Conservation (phyloP, 2,888 invertebrate species). For the Drosophila yooni region DNA sequence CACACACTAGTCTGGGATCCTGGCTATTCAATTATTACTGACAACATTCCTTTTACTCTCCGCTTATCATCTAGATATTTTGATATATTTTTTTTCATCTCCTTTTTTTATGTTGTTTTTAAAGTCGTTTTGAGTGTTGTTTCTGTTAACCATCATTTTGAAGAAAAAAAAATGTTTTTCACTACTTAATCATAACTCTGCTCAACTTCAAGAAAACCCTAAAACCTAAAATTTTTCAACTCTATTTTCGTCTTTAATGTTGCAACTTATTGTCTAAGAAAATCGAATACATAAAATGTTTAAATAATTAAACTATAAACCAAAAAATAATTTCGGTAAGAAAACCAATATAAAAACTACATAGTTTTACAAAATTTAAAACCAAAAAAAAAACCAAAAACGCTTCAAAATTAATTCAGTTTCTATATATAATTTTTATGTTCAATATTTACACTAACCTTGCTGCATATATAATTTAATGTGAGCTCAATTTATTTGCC, state of each 20-base stretch:
- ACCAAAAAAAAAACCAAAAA: conserved; percentile 12
- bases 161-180: conserved; percentile 17
- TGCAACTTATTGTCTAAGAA: conserved; percentile 84
- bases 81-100: not conserved
- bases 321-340: conserved; percentile 33
- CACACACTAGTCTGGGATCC: not conserved
- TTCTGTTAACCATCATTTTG: conserved; percentile 11
- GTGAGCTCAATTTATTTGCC: conserved; percentile 75
- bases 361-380: conserved; percentile 12
- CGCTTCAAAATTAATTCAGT: conserved; percentile 70
- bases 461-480: conserved; percentile 74
- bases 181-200: conserved; percentile 45
- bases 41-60: not conserved
- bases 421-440: conserved; percentile 56
- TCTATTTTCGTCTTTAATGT: conserved; percentile 85
- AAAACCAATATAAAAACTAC: conserved; percentile 30
- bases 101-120: conserved; percentile 16
- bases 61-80: conserved; percentile 2
- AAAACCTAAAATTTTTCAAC: conserved; percentile 71
- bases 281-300: conserved; percentile 57
- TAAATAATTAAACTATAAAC: conserved; percentile 22
- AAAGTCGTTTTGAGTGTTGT: conserved; percentile 45
- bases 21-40: not conserved
- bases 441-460: conserved; percentile 63
- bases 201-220: conserved; percentile 43